phyloP scores from a whole-genome alignment of 2,797 vertebrate species.

The Smutsia gigantea region DNA sequence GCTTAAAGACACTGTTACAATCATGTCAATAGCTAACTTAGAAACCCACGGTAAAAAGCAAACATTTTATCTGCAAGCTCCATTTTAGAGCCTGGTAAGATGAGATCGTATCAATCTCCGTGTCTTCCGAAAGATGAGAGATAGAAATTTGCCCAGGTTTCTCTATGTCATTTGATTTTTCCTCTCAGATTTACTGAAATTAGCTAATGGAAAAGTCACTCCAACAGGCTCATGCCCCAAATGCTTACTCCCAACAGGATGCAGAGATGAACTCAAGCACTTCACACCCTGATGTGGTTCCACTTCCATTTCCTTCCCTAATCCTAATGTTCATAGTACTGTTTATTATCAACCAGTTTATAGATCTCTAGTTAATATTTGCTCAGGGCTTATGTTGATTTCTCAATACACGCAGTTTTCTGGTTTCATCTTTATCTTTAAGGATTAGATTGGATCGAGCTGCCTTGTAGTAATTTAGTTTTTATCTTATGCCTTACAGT shows the following conservation, averaged over 20 bases:
- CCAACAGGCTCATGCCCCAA: not conserved
- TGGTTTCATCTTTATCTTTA: conserved; percentile 88
- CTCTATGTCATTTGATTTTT: not conserved
- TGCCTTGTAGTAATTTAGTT: conserved; percentile 89
- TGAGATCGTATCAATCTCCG: conserved; percentile 24
- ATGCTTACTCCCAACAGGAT: conserved; percentile 39
- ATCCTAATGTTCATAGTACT: conserved; percentile 85
- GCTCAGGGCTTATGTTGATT: conserved; percentile 88
- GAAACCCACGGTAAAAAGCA: conserved; percentile 58
- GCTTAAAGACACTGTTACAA: conserved; percentile 74
- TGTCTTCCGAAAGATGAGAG: conserved; percentile 37
- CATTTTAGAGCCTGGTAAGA: conserved; percentile 74
- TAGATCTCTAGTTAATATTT: conserved; percentile 89
- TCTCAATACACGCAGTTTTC: conserved; percentile 89
- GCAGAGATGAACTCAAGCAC: conserved; percentile 53
- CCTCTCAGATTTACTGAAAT: conserved; percentile 16
- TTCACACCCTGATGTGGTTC: conserved; percentile 60
- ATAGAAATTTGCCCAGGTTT: not conserved
- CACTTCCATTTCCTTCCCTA: conserved; percentile 84
- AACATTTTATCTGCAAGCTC: conserved; percentile 61
- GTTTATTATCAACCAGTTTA: conserved; percentile 90
- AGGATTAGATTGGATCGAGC: conserved; percentile 90
- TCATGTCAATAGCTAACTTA: conserved; percentile 60
- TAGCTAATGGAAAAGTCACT: conserved; percentile 51
- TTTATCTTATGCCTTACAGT: conserved; percentile 89